Evolutionary conservation across 1,140 invertebrate genomes (phyloP).

Genomic region (Metopolophium dirhodum): DNA sequence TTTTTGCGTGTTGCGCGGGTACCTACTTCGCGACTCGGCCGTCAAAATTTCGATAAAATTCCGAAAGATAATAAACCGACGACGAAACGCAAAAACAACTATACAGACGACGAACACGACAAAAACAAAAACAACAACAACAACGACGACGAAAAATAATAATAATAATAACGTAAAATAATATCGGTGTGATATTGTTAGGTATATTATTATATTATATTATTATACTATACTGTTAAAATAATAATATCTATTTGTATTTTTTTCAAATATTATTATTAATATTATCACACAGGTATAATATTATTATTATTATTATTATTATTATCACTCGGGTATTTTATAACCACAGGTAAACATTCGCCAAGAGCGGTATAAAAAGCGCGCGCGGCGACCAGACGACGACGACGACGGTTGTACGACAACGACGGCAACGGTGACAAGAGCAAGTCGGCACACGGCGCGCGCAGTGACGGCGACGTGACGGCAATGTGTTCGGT

Average conservation of each 20-base stretch:
- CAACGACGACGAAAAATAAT: neutral
- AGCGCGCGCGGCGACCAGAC: neutral
- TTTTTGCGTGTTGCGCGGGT: neutral
- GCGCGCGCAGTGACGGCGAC: constrained; percentile 38
- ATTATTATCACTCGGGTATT: neutral
- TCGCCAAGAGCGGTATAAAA: neutral
- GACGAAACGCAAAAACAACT: neutral
- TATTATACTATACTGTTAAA: neutral
- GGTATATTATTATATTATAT: neutral
- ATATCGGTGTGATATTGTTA: neutral
- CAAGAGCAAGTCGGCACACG: constrained; percentile 29
- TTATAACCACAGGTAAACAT: neutral
- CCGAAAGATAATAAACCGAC: neutral
- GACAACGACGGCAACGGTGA: neutral
- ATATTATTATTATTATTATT: neutral
- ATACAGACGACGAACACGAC: neutral
- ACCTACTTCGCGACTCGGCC: neutral
- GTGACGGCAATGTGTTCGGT: constrained; percentile 49
- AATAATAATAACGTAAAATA: neutral
- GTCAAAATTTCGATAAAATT: neutral
- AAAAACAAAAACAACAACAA: neutral
- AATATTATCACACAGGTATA: neutral
- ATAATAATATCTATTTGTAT: neutral
- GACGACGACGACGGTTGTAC: constrained; percentile 32
- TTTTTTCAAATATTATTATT: neutral